Base-by-base conservation (phyloP, 2,113 vertebrate species). In the Reinhardtius hippoglossoides region DNA sequence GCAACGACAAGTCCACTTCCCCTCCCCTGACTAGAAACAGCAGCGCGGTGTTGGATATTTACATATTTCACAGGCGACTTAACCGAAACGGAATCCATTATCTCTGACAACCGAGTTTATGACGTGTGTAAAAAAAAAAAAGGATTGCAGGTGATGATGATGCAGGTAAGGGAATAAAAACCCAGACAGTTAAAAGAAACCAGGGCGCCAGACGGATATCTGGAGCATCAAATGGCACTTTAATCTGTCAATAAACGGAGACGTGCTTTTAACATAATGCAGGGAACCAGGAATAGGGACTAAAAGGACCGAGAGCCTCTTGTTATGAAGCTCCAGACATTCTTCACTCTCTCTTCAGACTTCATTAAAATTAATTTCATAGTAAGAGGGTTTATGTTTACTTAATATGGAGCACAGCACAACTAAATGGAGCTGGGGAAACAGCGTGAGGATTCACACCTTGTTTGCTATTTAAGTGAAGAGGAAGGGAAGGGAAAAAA, bases 181-280 rank as follows among this genome's bases (percentile, higher is more conserved):
- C 68, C 48, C 78, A 83, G 76, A 78, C 69, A 61, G 21, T 65
- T 60, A 52, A 76, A 48, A 78, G 67, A 73, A 89, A 86, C 48
- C 74, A 71, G 71, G 64, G 64, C 67, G 6, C 67, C 80, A 84
- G 71, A 74, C 75, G 57, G 52, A 82, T 67, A 78, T 76, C 62
- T 72, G 40, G 62, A 89, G 72, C 82, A 83, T 83, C 67, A 69
- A 64, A 67, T 67, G 61, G 74, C 64, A 56, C 54, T 84, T 86
- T 74, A 70, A 86, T 87, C 71, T 78, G 68, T 24, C 66, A 84
- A 81, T 86, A 77, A 80, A 86, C 26, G 15, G 48, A 85, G 44
- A 48, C 18, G 24, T 78, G 81, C 63, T 80, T 78, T 83, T 80
- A 75, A 76, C 71, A 55, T 75, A 82, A 82, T 59, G 60, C 14